A percentile compares a stretch with the other conserved stretches of the same genome.
phyloP scores from a whole-genome alignment of 2,888 invertebrate species.

The Mesorhabditis spiculigera region DNA sequence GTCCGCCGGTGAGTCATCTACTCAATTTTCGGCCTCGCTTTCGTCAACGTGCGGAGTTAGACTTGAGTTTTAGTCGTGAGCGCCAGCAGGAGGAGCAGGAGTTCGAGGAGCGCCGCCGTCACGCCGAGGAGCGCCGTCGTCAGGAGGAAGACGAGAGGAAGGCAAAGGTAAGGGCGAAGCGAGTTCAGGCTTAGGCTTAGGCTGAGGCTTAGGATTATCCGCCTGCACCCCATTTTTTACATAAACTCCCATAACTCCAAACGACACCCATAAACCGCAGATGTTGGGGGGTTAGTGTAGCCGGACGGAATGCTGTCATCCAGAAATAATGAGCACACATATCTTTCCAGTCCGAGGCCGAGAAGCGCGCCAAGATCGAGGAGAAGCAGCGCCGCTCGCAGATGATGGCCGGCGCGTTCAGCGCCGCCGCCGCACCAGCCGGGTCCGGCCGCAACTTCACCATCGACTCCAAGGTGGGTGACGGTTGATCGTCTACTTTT shows the following conservation, averaged over 20 bases:
- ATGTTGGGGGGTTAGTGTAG: too few relatives aligned
- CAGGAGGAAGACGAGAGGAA: slow-evolving; percentile 34
- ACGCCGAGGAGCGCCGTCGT: slow-evolving; percentile 49
- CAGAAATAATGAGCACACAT: too few relatives aligned
- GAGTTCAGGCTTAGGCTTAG: too few relatives aligned
- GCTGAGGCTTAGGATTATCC: too few relatives aligned
- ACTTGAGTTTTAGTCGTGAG: slow-evolving; percentile 18
- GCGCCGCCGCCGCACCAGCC: slow-evolving; percentile 33
- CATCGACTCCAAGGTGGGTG: slow-evolving; percentile 23
- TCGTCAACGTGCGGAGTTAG: rapidly evolving
- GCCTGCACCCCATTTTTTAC: background rate
- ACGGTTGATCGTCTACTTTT: too few relatives aligned
- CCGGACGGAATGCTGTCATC: too few relatives aligned
- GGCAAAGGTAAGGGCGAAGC: background rate
- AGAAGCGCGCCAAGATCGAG: slow-evolving; percentile 58
- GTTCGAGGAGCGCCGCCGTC: slow-evolving; percentile 46
- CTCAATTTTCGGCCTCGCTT: background rate
- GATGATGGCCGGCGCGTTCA: slow-evolving; percentile 58
- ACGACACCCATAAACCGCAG: too few relatives aligned
- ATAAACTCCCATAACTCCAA: background rate
- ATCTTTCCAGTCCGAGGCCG: slow-evolving; percentile 36
- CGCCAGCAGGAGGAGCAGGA: slow-evolving; percentile 53
- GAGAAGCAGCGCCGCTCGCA: slow-evolving; percentile 57
- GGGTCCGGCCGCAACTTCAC: slow-evolving; percentile 51
- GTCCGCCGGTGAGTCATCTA: slow-evolving; percentile 26